Conservation (phyloP, 2,113 vertebrate species). For the Carollia perspicillata region DNA sequence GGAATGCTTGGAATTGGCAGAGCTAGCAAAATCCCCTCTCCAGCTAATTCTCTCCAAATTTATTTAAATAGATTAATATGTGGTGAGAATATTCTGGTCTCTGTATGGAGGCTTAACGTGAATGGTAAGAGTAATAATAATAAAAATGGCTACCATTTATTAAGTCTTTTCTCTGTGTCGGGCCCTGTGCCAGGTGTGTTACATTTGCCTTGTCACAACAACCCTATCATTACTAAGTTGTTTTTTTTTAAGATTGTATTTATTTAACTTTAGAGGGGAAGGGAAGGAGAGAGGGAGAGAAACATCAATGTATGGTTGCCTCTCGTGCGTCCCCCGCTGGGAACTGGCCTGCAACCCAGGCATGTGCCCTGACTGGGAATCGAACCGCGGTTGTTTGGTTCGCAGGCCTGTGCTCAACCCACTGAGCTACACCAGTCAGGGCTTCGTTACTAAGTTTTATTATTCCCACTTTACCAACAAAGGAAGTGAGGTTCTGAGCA, state of each 20-base stretch:
- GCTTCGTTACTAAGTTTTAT: conserved; percentile 25
- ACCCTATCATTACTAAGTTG: neutral
- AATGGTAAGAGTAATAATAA: neutral
- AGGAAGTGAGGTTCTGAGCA: conserved; percentile 19
- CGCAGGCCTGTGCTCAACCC: too few relatives aligned
- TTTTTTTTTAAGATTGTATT: too few relatives aligned
- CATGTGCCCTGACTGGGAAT: too few relatives aligned
- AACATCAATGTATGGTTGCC: too few relatives aligned
- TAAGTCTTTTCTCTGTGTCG: neutral
- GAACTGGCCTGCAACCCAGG: too few relatives aligned
- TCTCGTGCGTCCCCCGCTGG: too few relatives aligned
- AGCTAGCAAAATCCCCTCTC: neutral
- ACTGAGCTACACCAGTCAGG: too few relatives aligned
- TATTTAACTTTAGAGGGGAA: too few relatives aligned
- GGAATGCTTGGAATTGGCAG: neutral
- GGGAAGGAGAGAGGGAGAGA: too few relatives aligned
- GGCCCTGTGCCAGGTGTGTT: neutral
- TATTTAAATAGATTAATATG: conserved; percentile 25
- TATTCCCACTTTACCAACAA: conserved; percentile 19
- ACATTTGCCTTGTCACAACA: conserved; percentile 46
- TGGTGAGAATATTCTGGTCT: conserved; percentile 32
- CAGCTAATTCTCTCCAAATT: neutral
- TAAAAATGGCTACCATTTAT: conserved; percentile 15
- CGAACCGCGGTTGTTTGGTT: too few relatives aligned
- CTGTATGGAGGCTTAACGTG: neutral